A percentile compares a stretch with the other conserved stretches of the same genome.
Evolutionary conservation across 2,888 invertebrate genomes (phyloP).

Genomic region (Sesamia inferens): DNA sequence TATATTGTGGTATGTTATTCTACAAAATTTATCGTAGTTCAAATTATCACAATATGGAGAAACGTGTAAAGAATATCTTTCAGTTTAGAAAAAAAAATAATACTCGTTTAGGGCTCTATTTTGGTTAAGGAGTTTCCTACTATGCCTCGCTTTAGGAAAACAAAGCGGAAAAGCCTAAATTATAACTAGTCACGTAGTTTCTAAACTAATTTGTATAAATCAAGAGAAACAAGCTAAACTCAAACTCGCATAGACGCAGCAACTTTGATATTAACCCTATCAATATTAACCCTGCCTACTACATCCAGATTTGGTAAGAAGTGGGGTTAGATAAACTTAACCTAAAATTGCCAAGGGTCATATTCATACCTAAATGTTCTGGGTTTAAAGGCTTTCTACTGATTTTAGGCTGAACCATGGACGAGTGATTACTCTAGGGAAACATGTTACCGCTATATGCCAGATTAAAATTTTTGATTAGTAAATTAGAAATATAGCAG

Average conservation of each 20-base stretch:
- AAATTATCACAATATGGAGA: background rate
- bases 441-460: constrained; percentile 45
- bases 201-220: constrained; percentile 59
- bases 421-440: constrained; percentile 65
- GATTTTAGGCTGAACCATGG: constrained; percentile 52
- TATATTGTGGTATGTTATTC: background rate
- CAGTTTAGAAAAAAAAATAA: background rate
- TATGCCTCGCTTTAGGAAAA: constrained; percentile 1
- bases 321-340: constrained; percentile 57
- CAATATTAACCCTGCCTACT: constrained; percentile 59
- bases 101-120: too few relatives aligned
- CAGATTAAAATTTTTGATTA: constrained; percentile 67
- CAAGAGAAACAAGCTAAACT: constrained; percentile 55
- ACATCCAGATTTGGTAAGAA: constrained; percentile 63
- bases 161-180: constrained; percentile 46
- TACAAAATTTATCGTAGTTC: background rate
- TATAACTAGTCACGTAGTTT: constrained; percentile 51
- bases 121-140: background rate
- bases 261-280: constrained; percentile 62
- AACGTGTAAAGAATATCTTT: background rate
- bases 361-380: constrained; percentile 58
- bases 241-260: constrained; percentile 40
- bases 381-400: constrained; percentile 58
- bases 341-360: constrained; percentile 59
- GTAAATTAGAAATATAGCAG: constrained; percentile 58